Percentiles rank a stretch among this genome's conserved stretches.
Evolutionary conservation across 2,113 vertebrate genomes (phyloP).

Genomic region (Anser cygnoides): DNA sequence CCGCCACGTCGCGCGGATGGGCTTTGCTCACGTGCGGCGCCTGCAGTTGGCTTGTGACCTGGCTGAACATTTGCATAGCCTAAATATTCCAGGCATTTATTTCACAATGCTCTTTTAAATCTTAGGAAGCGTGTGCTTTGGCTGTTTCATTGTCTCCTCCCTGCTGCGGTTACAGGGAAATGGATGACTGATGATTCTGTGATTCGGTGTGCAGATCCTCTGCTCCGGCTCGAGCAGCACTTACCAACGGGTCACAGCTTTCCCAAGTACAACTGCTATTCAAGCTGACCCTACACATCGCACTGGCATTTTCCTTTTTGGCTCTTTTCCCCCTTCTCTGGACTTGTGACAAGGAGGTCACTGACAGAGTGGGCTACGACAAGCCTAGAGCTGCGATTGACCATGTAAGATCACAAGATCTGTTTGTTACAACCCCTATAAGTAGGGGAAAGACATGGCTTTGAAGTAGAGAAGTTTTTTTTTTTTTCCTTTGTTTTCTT

Average conservation of each 20-base stretch:
- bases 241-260: neutral
- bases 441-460: neutral
- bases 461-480: neutral
- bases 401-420: neutral
- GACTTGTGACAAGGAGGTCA: neutral
- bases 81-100: neutral
- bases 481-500: neutral
- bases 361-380: neutral
- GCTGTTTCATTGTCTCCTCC: neutral
- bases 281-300: neutral
- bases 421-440: neutral
- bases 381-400: neutral
- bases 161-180: rapidly evolving
- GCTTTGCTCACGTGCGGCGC: neutral
- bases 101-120: neutral
- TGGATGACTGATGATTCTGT: neutral
- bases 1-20: rapidly evolving
- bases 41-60: neutral
- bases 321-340: neutral
- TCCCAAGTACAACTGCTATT: neutral
- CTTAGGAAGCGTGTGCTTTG: neutral
- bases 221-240: neutral
- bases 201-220: rapidly evolving
- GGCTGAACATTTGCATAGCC: neutral
- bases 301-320: neutral